Evolutionary conservation across 1,140 invertebrate genomes (phyloP), one percentile per base, ranked within the genome.

Genomic region (Caenorhabditis remanei): DNA sequence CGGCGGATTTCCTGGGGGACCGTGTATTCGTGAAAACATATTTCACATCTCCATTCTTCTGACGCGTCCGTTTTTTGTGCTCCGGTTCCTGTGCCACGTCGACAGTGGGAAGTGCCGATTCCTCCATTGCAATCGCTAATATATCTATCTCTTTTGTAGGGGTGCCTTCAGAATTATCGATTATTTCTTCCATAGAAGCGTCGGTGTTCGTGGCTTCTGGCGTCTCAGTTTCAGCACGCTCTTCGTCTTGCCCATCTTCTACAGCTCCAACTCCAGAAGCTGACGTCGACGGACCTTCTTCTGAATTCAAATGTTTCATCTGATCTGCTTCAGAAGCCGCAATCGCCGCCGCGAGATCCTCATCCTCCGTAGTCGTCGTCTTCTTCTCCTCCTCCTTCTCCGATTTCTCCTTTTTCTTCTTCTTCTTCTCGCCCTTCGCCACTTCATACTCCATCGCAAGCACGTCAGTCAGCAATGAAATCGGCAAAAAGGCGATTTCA

Each of bases 401-500:
- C 24, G 61, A 21, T 19, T n/a, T 21, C 24, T 85, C 56, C 40
- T 65, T 55, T 40, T 67, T 65, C 48, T 67, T 71, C 24, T 85
- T 85, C 43, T 61, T 85, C 41, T 53, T 71, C 32, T 67, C 65
- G 9, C 50, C 84, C 24, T 53, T 58, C 7, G 79, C 79, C 11
- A 56, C 53, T 7, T 61, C 79, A 41, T 83, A 87, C 40, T 84
- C 87, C 13, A 79, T 67, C n/a, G 13, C 43, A 16, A 88, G 85
- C 7, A 91, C 53, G n/a, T 91, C 90, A 7, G 16, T 43, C 13
- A 91, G 75, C 8, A 91, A 61, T 2, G 63, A 48, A 13, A 88
- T 87, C 2, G 91, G 91, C 7, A 91, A 41, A 48, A 91, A 92
- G 9, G 88, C 92, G 8, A 92, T n/a, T 3, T 84, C 71, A 56